Conservation (phyloP, 2,797 vertebrate genomes). For the Eulemur albifrons region DNA sequence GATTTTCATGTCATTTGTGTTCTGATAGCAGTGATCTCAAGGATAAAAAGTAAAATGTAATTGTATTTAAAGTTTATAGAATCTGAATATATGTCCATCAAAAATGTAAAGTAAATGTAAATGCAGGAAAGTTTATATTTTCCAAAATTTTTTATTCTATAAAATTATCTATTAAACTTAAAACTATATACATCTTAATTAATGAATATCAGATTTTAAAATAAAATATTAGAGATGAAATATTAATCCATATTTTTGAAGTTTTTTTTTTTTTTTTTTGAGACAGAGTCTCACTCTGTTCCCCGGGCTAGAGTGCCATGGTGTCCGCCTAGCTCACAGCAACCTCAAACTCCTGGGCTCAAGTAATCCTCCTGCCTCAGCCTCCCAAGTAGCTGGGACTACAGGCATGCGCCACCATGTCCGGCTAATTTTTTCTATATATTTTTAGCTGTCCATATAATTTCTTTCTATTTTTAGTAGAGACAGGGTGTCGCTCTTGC, state of each 20-base stretch:
- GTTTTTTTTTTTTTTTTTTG: not conserved
- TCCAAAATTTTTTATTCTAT: not conserved
- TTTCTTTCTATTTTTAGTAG: no score
- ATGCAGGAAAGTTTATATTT: not conserved
- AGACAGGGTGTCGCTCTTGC: no score
- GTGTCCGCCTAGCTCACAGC: no score
- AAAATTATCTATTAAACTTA: not conserved
- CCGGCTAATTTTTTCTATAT: no score
- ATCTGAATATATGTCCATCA: not conserved
- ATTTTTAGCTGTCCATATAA: no score
- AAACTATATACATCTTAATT: not conserved
- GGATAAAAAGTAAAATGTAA: constrained; percentile 12
- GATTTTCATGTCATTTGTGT: not conserved
- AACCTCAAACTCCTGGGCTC: no score
- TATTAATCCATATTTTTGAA: not conserved
- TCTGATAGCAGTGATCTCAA: not conserved
- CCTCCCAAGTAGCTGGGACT: no score
- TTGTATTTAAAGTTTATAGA: not conserved
- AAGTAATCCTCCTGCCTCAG: no score
- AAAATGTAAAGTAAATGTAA: not conserved
- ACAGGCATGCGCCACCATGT: no score
- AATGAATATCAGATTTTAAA: constrained; percentile 3
- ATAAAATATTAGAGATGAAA: not conserved
- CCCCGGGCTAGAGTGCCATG: no score
- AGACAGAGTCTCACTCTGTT: no score